These are phyloP conservation scores for Lepilemur ruficaudatus DNA, from an alignment of 2,797 vertebrate genomes.

Conservation along the genomic window DNA sequence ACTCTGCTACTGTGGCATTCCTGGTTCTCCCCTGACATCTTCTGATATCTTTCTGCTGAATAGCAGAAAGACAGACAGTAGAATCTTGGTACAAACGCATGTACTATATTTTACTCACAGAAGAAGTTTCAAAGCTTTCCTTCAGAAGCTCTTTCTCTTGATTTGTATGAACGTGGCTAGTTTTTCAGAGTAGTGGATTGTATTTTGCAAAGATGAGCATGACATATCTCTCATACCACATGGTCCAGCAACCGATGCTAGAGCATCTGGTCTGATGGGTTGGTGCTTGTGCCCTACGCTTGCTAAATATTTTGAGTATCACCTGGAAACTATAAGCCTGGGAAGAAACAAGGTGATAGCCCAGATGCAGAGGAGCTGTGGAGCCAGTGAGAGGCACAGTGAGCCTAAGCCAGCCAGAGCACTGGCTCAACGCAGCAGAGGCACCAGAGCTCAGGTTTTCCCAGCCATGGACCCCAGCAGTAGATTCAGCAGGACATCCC, in stretches of 20 bases:
- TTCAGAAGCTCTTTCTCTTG: not conserved
- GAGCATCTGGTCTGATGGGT: not conserved
- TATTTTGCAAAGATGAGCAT: not conserved
- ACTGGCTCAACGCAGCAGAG: not conserved
- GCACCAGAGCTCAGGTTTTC: not conserved
- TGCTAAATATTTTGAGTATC: not conserved
- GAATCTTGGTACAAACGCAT: too few relatives aligned
- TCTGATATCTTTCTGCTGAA: too few relatives aligned
- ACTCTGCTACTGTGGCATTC: not conserved
- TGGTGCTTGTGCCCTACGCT: not conserved
- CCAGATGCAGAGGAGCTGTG: not conserved
- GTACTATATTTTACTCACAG: not conserved
- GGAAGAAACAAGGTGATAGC: not conserved
- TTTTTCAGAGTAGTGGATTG: not conserved
- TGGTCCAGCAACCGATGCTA: not conserved
- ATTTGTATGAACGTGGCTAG: not conserved
- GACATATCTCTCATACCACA: not conserved
- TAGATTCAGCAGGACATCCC: not conserved
- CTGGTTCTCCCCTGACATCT: not conserved
- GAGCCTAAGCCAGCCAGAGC: too few relatives aligned
- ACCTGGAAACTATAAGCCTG: not conserved
- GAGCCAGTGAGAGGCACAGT: not conserved
- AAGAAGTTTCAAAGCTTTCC: not conserved
- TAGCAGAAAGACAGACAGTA: not conserved
- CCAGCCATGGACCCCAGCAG: not conserved